phyloP scores from a whole-genome alignment of 2,888 invertebrate species.

The Orthosia gracilis region DNA sequence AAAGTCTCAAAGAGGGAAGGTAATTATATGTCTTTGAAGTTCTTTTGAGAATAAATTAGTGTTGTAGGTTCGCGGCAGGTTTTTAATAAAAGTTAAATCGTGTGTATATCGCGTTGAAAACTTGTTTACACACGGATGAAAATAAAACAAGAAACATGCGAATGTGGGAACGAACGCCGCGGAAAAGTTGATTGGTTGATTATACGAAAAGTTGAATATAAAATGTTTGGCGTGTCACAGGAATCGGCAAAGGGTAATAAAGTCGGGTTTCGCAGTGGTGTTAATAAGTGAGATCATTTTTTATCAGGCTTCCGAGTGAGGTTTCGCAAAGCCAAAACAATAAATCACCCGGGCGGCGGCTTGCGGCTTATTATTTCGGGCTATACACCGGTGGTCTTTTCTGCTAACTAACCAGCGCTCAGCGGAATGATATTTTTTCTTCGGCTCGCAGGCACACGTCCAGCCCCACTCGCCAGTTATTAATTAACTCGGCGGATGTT shows the following conservation, averaged over 20 bases:
- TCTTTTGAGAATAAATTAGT: slow-evolving; percentile 44
- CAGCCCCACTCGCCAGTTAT: slow-evolving; percentile 80
- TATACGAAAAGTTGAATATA: slow-evolving; percentile 71
- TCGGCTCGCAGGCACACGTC: slow-evolving; percentile 70
- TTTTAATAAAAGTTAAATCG: slow-evolving; percentile 38
- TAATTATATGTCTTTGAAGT: slow-evolving; percentile 60
- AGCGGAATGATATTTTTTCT: slow-evolving; percentile 83
- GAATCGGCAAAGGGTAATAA: slow-evolving; percentile 82
- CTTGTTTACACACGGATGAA: slow-evolving; percentile 44
- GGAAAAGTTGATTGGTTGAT: slow-evolving; percentile 67
- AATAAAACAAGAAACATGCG: slow-evolving; percentile 49
- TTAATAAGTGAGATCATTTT: slow-evolving; percentile 90
- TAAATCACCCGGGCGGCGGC: slow-evolving; percentile 86
- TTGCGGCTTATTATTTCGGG: slow-evolving; percentile 88
- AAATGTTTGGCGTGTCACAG: slow-evolving; percentile 72
- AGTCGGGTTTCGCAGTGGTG: slow-evolving; percentile 82
- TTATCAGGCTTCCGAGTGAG: slow-evolving; percentile 88
- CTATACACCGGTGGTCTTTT: slow-evolving; percentile 81
- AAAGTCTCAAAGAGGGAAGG: slow-evolving; percentile 40
- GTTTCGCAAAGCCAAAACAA: slow-evolving; percentile 88
- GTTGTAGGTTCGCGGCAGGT: slow-evolving; percentile 21
- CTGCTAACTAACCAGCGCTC: slow-evolving; percentile 85
- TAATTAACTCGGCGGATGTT: slow-evolving; percentile 82
- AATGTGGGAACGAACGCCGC: slow-evolving; percentile 38
- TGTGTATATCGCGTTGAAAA: slow-evolving; percentile 32